Evolutionary conservation across 2,113 vertebrate species (phyloP), one percentile per base, ranked within the genome.

Genomic region (Beaufortia kweichowensis): DNA sequence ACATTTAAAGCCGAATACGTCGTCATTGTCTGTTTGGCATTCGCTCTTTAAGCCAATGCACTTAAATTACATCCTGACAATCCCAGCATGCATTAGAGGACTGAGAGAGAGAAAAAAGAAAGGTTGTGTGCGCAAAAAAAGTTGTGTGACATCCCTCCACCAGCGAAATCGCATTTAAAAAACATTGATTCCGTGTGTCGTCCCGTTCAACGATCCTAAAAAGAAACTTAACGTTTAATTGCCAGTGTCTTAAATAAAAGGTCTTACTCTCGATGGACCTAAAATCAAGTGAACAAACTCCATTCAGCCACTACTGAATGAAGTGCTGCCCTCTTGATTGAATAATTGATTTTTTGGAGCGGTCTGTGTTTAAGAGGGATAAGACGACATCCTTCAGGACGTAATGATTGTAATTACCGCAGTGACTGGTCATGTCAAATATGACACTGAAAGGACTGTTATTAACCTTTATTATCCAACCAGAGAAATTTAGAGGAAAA

Each of bases 301-400:
- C 89, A 89, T 87, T 90, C 90, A 92, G 92, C 93, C 90, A 93
- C 90, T 93, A 93, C 92, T 97, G 95, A 96, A 94, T 94, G 35
- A 57, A 94, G 94, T 92, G 93, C 89, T 86, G 94, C 43, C 28
- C 94, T 95, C 94, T 59, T 98, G 96, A 99, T 98, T 98, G 95
- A 99, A 97, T 99, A 98, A 98, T 98, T 97, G 94, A 91, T 91
- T 94, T 94, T 93, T 91, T 94, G 90, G 92, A 95, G 93, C 87
- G 94, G 92, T 88, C 91, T 96, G 94, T 96, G 96, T 98, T 98
- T 98, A 97, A 98, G 95, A 96, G 94, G 96, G 95, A 97, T 98
- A 97, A 95, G 94, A 94, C 96, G 95, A 97, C 96, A 95, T 96
- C 93, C 94, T 95, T 94, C 93, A 92, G 95, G 92, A 93, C 92